Percentiles rank a stretch among this genome's conserved stretches.
Evolutionary conservation across 1,140 invertebrate species (phyloP).

Genomic region (Zelostemma sp.): DNA sequence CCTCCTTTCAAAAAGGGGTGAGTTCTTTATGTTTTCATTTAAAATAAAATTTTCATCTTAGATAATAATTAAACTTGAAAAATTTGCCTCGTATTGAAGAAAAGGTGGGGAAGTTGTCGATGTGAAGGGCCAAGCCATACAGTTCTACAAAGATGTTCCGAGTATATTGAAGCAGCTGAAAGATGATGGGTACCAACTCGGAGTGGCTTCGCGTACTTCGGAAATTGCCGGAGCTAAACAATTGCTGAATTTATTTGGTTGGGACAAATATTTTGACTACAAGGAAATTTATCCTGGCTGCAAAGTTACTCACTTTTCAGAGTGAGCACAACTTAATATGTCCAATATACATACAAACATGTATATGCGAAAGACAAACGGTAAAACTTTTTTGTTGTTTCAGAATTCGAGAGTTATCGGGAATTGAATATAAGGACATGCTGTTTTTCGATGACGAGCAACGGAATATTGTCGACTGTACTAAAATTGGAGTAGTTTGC

Average conservation of each 20-base stretch:
- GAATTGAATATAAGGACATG: slow-evolving; percentile 76
- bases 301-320: slow-evolving; percentile 79
- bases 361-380: neutral
- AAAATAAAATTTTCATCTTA: no score
- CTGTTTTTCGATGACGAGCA: slow-evolving; percentile 80
- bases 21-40: slow-evolving; percentile 5
- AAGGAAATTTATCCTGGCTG: slow-evolving; percentile 82
- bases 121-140: slow-evolving; percentile 67
- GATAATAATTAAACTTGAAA: slow-evolving; percentile 17
- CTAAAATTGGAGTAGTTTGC: slow-evolving; percentile 71
- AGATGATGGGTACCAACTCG: slow-evolving; percentile 73
- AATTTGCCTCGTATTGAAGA: slow-evolving; percentile 57
- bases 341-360: neutral
- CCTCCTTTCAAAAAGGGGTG: slow-evolving; percentile 75
- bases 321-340: slow-evolving; percentile 70
- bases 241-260: slow-evolving; percentile 77
- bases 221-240: slow-evolving; percentile 77
- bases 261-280: slow-evolving; percentile 79
- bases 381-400: slow-evolving; percentile 49
- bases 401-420: slow-evolving; percentile 74
- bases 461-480: slow-evolving; percentile 74
- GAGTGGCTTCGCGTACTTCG: slow-evolving; percentile 77
- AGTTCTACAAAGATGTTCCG: slow-evolving; percentile 75
- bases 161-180: slow-evolving; percentile 73
- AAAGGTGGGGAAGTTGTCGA: slow-evolving; percentile 71